A percentile compares a stretch with the other conserved stretches of the same genome.
Evolutionary conservation across 2,888 invertebrate species (phyloP).

Genomic region (Chrysolina americana): DNA sequence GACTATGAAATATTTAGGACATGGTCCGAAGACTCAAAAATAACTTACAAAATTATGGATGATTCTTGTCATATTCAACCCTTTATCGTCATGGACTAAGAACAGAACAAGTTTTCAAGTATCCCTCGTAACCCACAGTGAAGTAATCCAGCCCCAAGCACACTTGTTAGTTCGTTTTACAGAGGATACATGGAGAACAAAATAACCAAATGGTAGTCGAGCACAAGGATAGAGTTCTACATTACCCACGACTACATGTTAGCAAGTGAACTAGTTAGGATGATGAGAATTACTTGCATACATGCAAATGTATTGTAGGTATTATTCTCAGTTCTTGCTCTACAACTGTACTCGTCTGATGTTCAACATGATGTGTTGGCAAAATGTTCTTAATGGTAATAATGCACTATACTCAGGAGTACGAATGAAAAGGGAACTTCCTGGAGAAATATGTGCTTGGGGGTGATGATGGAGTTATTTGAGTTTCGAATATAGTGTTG

Average conservation of each 20-base stretch:
- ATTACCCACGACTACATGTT: conserved; percentile 33
- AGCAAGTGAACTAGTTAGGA: conserved; percentile 30
- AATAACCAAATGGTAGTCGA: not conserved
- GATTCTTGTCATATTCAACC: too few species aligned
- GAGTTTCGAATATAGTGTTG: too few species aligned
- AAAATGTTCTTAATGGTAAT: not conserved
- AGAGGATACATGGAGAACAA: not conserved
- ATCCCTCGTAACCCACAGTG: not conserved
- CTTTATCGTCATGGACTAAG: too few species aligned
- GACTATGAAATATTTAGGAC: too few species aligned
- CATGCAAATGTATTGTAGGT: conserved; percentile 28
- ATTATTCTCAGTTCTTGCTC: conserved; percentile 14
- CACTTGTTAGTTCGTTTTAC: conserved; percentile 8
- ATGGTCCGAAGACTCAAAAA: too few species aligned
- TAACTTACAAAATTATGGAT: too few species aligned
- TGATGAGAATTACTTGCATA: conserved; percentile 36
- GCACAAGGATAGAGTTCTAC: conserved; percentile 29
- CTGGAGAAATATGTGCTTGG: too few species aligned
- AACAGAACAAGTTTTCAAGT: conserved; percentile 18
- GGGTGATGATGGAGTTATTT: too few species aligned
- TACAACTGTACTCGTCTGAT: conserved; percentile 8
- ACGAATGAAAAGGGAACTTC: not conserved
- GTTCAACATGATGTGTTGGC: conserved; percentile 13
- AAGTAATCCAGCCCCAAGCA: not conserved
- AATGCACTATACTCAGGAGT: not conserved